Evolutionary conservation across 2,113 vertebrate genomes (phyloP).

Genomic region (Zosterops hypoxanthus): DNA sequence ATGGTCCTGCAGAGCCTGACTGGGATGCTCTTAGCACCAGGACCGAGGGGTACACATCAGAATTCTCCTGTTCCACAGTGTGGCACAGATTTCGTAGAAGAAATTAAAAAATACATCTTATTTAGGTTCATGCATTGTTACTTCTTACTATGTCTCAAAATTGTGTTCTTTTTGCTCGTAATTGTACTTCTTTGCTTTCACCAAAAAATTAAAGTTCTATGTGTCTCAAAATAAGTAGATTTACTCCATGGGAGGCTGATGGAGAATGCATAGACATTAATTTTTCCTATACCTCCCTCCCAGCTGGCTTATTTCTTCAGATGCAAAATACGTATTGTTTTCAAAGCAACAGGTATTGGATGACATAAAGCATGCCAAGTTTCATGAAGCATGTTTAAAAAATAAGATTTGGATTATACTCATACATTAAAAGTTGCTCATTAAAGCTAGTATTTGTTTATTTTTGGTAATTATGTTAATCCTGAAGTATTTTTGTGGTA

Average conservation of each 20-base stretch:
- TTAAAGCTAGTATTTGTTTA: conserved; percentile 16
- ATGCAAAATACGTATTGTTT: background rate
- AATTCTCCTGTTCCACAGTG: background rate
- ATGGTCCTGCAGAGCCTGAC: background rate
- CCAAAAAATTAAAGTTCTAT: background rate
- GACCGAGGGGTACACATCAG: background rate
- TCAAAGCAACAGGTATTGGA: conserved; percentile 9
- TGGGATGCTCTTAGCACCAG: accelerated
- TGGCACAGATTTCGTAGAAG: background rate
- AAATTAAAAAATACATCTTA: background rate
- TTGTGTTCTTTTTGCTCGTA: no score
- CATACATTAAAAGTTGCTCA: background rate
- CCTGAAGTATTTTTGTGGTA: background rate
- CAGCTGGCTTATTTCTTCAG: background rate
- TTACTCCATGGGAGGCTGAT: background rate
- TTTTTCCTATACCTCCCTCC: background rate
- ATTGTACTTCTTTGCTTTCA: background rate
- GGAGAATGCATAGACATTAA: background rate
- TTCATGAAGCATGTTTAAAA: conserved; percentile 23
- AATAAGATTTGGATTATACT: background rate
- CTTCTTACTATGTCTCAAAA: background rate
- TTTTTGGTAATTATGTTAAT: conserved; percentile 25
- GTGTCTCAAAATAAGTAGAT: background rate
- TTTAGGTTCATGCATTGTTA: background rate
- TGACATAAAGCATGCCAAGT: background rate